Conservation (phyloP, 2,888 invertebrate genomes). For the Tortrix viridana region DNA sequence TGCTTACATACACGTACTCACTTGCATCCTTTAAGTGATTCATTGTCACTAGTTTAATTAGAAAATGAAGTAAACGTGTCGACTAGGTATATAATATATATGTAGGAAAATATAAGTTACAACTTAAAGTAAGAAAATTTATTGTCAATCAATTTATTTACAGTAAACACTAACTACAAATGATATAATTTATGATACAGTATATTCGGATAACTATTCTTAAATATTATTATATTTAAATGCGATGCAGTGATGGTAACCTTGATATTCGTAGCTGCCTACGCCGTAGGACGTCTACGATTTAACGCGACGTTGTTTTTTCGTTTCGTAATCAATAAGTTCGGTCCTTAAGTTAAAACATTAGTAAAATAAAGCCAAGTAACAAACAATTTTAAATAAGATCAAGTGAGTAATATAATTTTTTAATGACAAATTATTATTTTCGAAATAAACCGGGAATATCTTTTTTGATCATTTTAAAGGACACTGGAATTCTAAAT, state of each 20-base stretch:
- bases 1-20: too few relatives aligned
- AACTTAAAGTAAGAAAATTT: slow-evolving; percentile 73
- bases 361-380: too few relatives aligned
- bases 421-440: too few relatives aligned
- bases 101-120: slow-evolving; percentile 50
- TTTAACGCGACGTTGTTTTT: too few relatives aligned
- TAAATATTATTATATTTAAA: slow-evolving; percentile 8
- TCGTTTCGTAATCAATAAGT: too few relatives aligned
- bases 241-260: slow-evolving; percentile 6
- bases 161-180: slow-evolving; percentile 70
- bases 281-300: too few relatives aligned
- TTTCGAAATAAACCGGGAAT: too few relatives aligned
- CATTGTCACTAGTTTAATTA: background rate
- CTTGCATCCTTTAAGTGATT: background rate
- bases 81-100: slow-evolving; percentile 1
- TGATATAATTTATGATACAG: slow-evolving; percentile 47
- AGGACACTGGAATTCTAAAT: too few relatives aligned
- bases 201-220: slow-evolving; percentile 52
- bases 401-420: too few relatives aligned
- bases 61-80: background rate
- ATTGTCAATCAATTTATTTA: slow-evolving; percentile 83
- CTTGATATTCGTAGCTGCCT: background rate
- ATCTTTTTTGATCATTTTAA: too few relatives aligned
- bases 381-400: too few relatives aligned
- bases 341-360: too few relatives aligned